Evolutionary conservation across 2,797 vertebrate species (phyloP).

Genomic region (Phoebastria nigripes): DNA sequence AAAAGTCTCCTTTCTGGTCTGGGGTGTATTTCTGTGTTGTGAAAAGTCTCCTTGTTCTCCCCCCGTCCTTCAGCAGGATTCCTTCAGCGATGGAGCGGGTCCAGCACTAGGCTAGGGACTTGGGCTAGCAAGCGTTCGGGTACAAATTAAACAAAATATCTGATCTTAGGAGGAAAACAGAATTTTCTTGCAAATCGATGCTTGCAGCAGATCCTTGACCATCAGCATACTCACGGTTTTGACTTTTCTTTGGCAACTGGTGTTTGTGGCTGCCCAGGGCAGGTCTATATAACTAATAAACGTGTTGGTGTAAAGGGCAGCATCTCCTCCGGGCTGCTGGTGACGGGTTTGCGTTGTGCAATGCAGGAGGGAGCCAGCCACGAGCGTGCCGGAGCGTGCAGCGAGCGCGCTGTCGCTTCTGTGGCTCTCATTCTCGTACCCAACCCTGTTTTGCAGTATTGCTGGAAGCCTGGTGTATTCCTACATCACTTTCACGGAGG

Average conservation of each 20-base stretch:
- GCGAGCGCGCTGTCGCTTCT: neutral
- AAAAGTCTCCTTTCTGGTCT: neutral
- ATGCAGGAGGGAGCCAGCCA: neutral
- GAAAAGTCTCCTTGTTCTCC: neutral
- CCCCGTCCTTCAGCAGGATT: neutral
- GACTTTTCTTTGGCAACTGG: neutral
- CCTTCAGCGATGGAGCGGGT: rapidly evolving
- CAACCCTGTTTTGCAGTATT: constrained; percentile 77
- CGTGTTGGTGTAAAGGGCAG: neutral
- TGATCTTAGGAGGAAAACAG: rapidly evolving
- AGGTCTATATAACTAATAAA: neutral
- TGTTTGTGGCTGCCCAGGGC: neutral
- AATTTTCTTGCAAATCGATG: rapidly evolving
- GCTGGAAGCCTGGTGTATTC: constrained; percentile 96
- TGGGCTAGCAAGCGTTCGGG: rapidly evolving
- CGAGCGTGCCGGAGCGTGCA: neutral
- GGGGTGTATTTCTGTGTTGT: rapidly evolving
- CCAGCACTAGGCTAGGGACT: neutral
- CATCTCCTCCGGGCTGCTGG: neutral
- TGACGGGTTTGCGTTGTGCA: no score
- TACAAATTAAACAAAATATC: neutral
- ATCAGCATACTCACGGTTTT: rapidly evolving
- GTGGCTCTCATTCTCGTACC: neutral
- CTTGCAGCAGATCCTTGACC: neutral
- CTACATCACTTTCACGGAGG: constrained; percentile 91